Evolutionary conservation across 2,888 invertebrate genomes (phyloP), one percentile per base, ranked within the genome.

Genomic region (Aleiodes testaceus): DNA sequence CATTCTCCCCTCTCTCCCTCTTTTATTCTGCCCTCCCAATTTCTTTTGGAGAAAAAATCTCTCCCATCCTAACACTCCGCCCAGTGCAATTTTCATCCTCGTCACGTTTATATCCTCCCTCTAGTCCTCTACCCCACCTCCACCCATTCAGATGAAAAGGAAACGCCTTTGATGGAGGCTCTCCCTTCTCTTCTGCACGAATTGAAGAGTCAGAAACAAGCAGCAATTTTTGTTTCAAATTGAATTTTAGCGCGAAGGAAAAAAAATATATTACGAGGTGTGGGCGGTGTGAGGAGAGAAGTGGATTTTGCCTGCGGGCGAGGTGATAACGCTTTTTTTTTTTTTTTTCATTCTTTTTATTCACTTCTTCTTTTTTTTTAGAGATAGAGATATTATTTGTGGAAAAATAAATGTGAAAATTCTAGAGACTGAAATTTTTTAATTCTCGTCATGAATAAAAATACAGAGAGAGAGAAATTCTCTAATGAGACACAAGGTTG

Each of bases 141-240:
- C 36, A 36, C 9, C 36, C 36, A 36, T 36, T 36, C 36, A 36
- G 36, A 36, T 36, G 36, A 55, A 20, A 36, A 44, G 55, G 42
- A 53, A 55, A 55, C 66, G 66, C 66, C 66, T 70, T 70, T 70
- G 70, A 70, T 59, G 65, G 53, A 49, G 36, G 63, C 50, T 42
- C 66, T 63, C 63, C 63, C n/a, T 22, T 53, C 16, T 49, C 49
- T n/a, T 16, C 20, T 22, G 53, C 5, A 63, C 61, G 63, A 71
- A 67, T 71, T 71, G 49, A 52, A 71, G 67, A 67, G 71, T 63
- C 67, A 71, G 63, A 67, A 71, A 71, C 71, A 71, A 71, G 66
- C 66, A 63, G 71, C 22, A 49, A 66, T 66, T 71, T 71, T 71
- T 53, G 66, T 45, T 71, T 67, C 45, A 71, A 71, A 71, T 71